Base-by-base conservation (phyloP, 1,140 invertebrate species). In the Drosophila leontia region DNA sequence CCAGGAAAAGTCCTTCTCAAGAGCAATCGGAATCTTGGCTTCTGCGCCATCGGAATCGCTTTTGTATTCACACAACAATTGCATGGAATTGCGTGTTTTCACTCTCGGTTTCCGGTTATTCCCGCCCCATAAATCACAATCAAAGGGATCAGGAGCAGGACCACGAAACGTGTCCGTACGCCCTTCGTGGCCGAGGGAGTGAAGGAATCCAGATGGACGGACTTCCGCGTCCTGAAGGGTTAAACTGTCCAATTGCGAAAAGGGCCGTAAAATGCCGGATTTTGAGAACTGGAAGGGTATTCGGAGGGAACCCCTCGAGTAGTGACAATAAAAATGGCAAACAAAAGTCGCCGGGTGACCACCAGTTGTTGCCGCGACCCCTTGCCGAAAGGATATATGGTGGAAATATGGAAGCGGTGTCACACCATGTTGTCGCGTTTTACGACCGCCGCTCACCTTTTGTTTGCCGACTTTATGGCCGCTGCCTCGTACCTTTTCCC, bases 351-450 rank as follows among this genome's bases (percentile, higher is more conserved):
- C 85, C 35, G 69, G 48, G 29, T 55, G 75, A 55, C 58, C 65
- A 74, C 47, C 47, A 48, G 45, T 35, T 50, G 51, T 59, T 60
- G 64, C 68, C 56, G 51, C 74, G 70, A 81, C 78, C 82, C 75
- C 60, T 88, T 80, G 48, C 57, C 69, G 11, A 11, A 64, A 47
- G 65, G 48, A 50, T 56, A 55, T 68, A 86, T 75, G 60, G 58
- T 64, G 55, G 59, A 88, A 87, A 84, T 90, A 90, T 87, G 84
- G 85, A 87, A 80, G 74, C 84, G 74, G 47, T 85, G 86, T 90
- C 85, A 85, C 85, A 90, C 85, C 85, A 90, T 90, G 85, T 90
- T 90, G 86, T 80, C 85, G 81, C 86, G 86, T 90, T 90, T 90
- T 90, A 91, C 71, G 82, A 79, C 75, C 50, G 64, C 71, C 71